Base-by-base conservation (phyloP, 1,140 invertebrate species). In the Nomia melanderi region DNA sequence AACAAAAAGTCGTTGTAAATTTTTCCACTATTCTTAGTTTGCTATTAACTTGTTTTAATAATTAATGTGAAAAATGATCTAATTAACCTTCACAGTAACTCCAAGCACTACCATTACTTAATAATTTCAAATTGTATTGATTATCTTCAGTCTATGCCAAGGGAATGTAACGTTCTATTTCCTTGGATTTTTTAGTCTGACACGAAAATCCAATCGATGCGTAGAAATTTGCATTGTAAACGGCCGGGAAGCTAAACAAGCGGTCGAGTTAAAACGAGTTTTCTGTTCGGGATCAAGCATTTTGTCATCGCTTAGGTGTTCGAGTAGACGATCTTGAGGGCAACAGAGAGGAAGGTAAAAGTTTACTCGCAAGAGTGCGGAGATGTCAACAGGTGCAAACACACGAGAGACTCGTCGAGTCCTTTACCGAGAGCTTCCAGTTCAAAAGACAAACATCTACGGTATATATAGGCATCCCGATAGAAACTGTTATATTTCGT, bases 321-420 rank as follows among this genome's bases (percentile, higher is more conserved):
- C 33, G 39, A 36, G 44, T 33, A 12, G 29, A 41, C 41, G 14
- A 20, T 20, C 29, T 36, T 56, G 33, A 12, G 27, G 25, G 44
- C 12, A 50, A 47, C 27, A 3, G 9, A 17, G 20, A n/a, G 14
- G 75, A 54, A 41, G 57, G 44, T 47, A 39, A 65, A 50, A 60
- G 41, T 47, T 59, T 59, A 33, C 17, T 54, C 44, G 67, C 44
- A 54, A 63, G 56, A 71, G 59, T 33, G 25, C 14, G 57, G 47
- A 31, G 23, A 36, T 62, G 67, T 71, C 75, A 77, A 77, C 75
- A 77, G 57, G 66, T 77, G 57, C 39, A 77, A 77, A 63, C 47
- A 62, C 73, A 25, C 44, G 17, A 29, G 20, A 20, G 41, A 29
- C 29, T 23, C 20, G 14, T 7, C 17, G n/a, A 36, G 33, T 62